Evolutionary conservation across 2,888 invertebrate genomes (phyloP).

Genomic region (Drosophila vallismaia): DNA sequence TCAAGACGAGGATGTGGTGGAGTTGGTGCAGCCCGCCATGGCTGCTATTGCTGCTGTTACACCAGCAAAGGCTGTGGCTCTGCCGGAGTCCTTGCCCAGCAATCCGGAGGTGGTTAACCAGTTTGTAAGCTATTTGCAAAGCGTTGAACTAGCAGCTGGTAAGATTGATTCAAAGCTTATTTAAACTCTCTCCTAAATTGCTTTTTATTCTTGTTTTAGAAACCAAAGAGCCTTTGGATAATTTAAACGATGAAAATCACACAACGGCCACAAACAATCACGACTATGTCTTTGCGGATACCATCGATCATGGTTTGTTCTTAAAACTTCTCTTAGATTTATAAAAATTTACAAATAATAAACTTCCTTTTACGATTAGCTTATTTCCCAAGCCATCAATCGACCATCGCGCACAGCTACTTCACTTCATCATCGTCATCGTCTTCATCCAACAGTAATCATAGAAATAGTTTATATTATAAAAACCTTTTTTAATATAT

Average conservation of each 20-base stretch:
- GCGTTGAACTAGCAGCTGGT: conserved; percentile 59
- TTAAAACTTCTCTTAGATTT: not conserved
- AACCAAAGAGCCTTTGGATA: conserved; percentile 63
- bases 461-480: not conserved
- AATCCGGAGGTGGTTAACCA: conserved; percentile 49
- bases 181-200: not conserved
- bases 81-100: conserved; percentile 11
- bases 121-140: conserved; percentile 55
- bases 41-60: conserved; percentile 31
- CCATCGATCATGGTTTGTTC: conserved; percentile 78
- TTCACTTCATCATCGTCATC: conserved; percentile 62
- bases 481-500: not conserved
- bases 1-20: conserved; percentile 33
- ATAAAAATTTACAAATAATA: not conserved
- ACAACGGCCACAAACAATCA: conserved; percentile 44
- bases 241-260: conserved; percentile 41
- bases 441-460: conserved; percentile 67
- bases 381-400: conserved; percentile 66
- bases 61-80: conserved; percentile 7
- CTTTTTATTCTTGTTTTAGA: conserved; percentile 38
- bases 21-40: conserved; percentile 18
- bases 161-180: not conserved
- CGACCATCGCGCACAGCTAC: conserved; percentile 54
- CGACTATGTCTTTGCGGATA: conserved; percentile 78
- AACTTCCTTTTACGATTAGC: conserved; percentile 37